These are phyloP conservation scores for Ceriagrion tenellum DNA, from an alignment of 2,888 invertebrate genomes.

Conservation along the genomic window DNA sequence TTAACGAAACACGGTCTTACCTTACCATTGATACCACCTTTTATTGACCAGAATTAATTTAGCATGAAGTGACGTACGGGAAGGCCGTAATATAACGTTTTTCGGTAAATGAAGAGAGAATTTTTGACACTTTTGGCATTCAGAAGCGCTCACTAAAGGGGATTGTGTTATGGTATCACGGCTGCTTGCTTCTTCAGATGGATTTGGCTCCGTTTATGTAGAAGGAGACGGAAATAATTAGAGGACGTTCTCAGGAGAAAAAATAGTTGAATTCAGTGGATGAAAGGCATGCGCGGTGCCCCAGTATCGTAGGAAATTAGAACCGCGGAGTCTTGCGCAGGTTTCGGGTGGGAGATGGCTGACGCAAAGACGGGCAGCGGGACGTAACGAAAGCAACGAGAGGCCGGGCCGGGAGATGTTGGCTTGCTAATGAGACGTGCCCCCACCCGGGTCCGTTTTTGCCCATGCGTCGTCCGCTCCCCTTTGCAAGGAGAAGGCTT, in stretches of 20 bases:
- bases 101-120: not conserved
- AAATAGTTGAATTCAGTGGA: not conserved
- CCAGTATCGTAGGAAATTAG: not conserved
- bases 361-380: not conserved
- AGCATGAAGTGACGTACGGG: too few species aligned
- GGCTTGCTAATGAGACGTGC: constrained; percentile 16
- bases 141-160: not conserved
- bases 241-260: not conserved
- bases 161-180: not conserved
- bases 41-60: too few species aligned
- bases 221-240: not conserved
- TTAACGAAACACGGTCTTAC: too few species aligned
- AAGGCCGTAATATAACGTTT: not conserved
- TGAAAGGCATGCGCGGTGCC: not conserved
- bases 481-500: not conserved
- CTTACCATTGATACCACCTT: too few species aligned
- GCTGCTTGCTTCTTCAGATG: not conserved
- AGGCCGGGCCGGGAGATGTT: not conserved
- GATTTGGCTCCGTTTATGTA: not conserved
- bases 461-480: not conserved
- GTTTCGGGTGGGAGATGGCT: not conserved
- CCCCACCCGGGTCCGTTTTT: not conserved
- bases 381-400: not conserved
- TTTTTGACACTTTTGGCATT: not conserved
- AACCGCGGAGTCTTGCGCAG: not conserved